Conservation (phyloP, 1,140 invertebrate genomes). For the Drosophila carrolli region DNA sequence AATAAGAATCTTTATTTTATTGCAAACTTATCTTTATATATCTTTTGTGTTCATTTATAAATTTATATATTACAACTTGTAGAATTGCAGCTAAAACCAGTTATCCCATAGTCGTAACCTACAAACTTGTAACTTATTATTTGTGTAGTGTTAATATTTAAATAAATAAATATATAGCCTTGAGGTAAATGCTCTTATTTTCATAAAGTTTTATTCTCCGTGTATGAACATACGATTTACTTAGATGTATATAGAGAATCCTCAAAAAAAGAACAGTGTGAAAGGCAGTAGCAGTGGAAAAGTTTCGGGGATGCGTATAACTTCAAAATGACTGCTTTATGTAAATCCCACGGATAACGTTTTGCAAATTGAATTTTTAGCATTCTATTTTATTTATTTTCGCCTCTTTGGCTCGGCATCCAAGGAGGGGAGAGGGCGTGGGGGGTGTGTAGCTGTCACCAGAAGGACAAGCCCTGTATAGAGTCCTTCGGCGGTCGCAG, state of each 20-base stretch:
- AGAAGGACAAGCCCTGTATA: constrained; percentile 47
- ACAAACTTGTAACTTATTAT: too few species aligned
- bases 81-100: too few species aligned
- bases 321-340: constrained; percentile 84
- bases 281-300: constrained; percentile 27
- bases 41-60: too few species aligned
- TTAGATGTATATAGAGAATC: constrained; percentile 31
- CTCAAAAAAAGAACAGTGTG: constrained; percentile 25
- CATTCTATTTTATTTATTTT: constrained; percentile 84
- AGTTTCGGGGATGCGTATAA: constrained; percentile 74
- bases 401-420: constrained; percentile 52
- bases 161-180: too few species aligned
- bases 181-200: neutral
- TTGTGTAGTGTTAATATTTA: too few species aligned
- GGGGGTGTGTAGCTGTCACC: constrained; percentile 54
- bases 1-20: too few species aligned
- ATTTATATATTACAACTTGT: too few species aligned
- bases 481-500: constrained; percentile 53
- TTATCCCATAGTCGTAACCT: too few species aligned
- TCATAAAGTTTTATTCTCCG: neutral
- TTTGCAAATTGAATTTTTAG: constrained; percentile 84
- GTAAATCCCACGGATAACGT: constrained; percentile 84
- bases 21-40: too few species aligned
- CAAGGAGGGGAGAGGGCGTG: neutral
- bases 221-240: constrained; percentile 34